Base-by-base conservation (phyloP, 2,888 invertebrate genomes). In the Leptura quadrifasciata region DNA sequence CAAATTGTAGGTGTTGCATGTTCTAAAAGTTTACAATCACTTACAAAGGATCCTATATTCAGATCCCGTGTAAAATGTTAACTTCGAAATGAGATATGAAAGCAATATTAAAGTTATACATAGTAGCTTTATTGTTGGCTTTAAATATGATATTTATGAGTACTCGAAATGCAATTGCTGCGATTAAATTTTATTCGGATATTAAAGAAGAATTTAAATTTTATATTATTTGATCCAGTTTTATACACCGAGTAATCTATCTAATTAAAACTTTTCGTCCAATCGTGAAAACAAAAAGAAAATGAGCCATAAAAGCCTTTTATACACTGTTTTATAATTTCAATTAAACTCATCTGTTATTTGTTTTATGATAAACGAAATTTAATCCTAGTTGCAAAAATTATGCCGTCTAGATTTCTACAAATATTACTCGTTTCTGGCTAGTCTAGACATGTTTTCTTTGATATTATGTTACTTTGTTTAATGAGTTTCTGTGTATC, bases 51-150 rank as follows among this genome's bases (percentile, higher is more conserved):
- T 57, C 5, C 20, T 17, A 55, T 55, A 55, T 55, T 55, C 20
- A 6, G 2, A 12, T 10, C 10, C 20, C 57, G 1, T 15, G 57
- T 10, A 20, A 15, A 57, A 21, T 6, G 18, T 21, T 21, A 57
- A 57, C 57, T 20, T 20, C 21, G 57, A 57, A 20, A 20, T 57
- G 57, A 1, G 5, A 20, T 3, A 57, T 21, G 57, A 57, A 57
- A 57, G 57, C 57, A 57, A 57, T 57, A 57, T 57, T 57, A 57
- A 20, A 57, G 57, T 57, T 57, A 21, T 15, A 57, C 57, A 57
- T 21, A 57, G 57, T 57, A 57, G 57, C 20, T 57, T 57, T 20
- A 57, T 57, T 57, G 21, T 21, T 20, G 12, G 57, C 21, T 57
- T 57, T 57, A 57, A 57, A 57, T 57, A 20, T 57, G 20, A 57